Evolutionary conservation across 2,113 vertebrate species (phyloP).

Genomic region (Typhlomys cinereus): DNA sequence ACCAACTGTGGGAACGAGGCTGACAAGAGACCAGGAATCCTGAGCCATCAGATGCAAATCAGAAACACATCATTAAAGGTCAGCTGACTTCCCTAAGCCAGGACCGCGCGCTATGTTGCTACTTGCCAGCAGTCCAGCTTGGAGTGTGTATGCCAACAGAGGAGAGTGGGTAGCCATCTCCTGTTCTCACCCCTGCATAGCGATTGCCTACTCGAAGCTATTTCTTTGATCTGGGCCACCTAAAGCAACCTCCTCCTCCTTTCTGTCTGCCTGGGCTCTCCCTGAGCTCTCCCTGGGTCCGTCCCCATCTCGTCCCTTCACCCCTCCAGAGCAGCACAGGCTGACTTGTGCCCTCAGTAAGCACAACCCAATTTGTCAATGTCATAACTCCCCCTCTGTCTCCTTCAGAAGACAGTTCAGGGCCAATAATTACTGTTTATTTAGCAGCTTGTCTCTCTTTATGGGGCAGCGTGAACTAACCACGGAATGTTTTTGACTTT

Average conservation of each 20-base stretch:
- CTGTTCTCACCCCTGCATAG: not conserved
- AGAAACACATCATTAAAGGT: not conserved
- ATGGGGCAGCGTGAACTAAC: not conserved
- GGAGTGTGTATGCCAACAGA: not conserved
- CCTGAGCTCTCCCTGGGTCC: not conserved
- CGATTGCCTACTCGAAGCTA: not conserved
- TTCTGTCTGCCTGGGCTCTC: not conserved
- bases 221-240: not conserved
- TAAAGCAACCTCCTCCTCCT: not conserved
- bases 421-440: not conserved
- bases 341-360: not conserved
- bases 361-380: not conserved
- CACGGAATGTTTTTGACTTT: not conserved
- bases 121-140: too few relatives aligned
- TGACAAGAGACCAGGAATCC: not conserved
- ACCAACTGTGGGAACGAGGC: not conserved
- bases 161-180: not conserved
- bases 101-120: accelerated
- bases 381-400: not conserved
- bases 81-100: not conserved
- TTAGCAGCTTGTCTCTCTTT: not conserved
- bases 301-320: not conserved
- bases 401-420: not conserved
- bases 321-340: not conserved
- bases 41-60: not conserved